Percentiles rank a stretch among this genome's conserved stretches.
Conservation (phyloP, 1,140 invertebrate species). For the Lasaia peninsularis region DNA sequence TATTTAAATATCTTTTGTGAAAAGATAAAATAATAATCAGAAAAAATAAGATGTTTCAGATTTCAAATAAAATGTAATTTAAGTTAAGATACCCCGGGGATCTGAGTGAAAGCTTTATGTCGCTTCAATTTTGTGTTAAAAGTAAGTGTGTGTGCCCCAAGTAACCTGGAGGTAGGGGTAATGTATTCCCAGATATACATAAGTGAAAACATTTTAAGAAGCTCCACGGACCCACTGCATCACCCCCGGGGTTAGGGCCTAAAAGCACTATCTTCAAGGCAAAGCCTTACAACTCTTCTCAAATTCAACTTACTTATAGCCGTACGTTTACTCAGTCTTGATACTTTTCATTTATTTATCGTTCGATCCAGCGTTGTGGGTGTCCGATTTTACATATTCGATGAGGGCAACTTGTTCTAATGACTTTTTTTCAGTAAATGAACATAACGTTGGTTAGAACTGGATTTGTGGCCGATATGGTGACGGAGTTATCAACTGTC, state of each 20-base stretch:
- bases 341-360: constrained; percentile 29
- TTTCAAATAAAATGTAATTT: constrained; percentile 69
- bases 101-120: constrained; percentile 69
- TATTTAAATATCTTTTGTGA: constrained; percentile 1
- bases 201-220: constrained; percentile 77
- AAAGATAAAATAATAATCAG: constrained; percentile 11
- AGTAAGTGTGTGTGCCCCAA: constrained; percentile 64
- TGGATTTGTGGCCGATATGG: too few species aligned
- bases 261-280: constrained; percentile 76
- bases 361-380: too few species aligned
- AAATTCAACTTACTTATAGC: constrained; percentile 75
- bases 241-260: constrained; percentile 75
- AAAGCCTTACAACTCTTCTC: constrained; percentile 77
- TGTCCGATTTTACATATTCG: too few species aligned
- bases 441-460: too few species aligned
- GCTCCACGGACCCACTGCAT: constrained; percentile 70
- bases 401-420: too few species aligned
- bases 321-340: constrained; percentile 43
- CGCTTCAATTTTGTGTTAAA: constrained; percentile 74
- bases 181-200: constrained; percentile 76
- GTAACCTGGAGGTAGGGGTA: constrained; percentile 68
- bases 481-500: too few species aligned
- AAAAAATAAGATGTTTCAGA: constrained; percentile 45
- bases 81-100: constrained; percentile 66
- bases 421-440: too few species aligned